Conservation (phyloP, 2,113 vertebrate species). For the Orientallactaga bullata region DNA sequence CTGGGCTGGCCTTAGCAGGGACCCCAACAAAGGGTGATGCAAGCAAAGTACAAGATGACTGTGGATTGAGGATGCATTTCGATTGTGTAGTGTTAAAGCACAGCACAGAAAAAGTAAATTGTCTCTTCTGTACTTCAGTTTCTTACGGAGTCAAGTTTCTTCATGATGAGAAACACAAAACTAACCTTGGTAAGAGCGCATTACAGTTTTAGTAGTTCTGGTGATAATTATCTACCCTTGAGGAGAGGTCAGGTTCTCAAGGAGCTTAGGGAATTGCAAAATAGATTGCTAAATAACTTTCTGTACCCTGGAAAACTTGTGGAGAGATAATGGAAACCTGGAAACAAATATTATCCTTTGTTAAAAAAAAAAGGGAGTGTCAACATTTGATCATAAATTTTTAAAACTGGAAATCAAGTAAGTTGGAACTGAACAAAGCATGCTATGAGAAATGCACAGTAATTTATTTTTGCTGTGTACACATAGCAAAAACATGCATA, state of each 20-base stretch:
- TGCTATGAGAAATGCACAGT: not conserved
- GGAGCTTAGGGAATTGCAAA: slow-evolving; percentile 58
- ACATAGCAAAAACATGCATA: too few relatives aligned
- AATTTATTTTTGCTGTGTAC: not conserved
- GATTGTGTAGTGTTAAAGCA: not conserved
- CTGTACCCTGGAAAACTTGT: not conserved
- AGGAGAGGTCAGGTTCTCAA: slow-evolving; percentile 41
- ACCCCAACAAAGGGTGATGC: too few relatives aligned
- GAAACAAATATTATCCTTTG: not conserved
- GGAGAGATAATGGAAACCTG: not conserved
- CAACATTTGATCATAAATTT: not conserved
- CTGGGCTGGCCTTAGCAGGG: too few relatives aligned
- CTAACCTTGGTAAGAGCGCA: not conserved
- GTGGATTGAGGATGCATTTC: not conserved
- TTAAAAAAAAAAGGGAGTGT: not conserved
- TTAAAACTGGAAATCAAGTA: slow-evolving; percentile 12
- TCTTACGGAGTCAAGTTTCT: slow-evolving; percentile 23
- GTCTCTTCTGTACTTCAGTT: slow-evolving; percentile 18
- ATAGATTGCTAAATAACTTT: slow-evolving; percentile 42
- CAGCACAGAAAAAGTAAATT: not conserved
- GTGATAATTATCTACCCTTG: slow-evolving; percentile 41
- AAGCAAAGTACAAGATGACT: not conserved
- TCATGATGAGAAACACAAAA: slow-evolving; percentile 2
- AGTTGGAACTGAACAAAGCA: not conserved
- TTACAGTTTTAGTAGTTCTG: not conserved